Base-by-base conservation (phyloP, 2,888 invertebrate species). In the Yponomeuta malinellus region DNA sequence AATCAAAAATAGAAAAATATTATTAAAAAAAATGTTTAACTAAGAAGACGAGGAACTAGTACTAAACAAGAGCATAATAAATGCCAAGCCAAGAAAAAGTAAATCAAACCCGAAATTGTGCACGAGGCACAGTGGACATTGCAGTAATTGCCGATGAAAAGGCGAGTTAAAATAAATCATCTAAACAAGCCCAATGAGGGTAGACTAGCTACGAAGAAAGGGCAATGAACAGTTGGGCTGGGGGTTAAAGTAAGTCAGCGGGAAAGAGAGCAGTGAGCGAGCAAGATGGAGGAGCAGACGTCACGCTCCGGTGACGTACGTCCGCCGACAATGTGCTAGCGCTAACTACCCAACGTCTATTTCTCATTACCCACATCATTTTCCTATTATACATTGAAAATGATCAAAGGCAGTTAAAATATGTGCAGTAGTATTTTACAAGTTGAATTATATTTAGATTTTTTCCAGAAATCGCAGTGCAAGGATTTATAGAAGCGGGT, bases 291-390 rank as follows among this genome's bases (percentile, higher is more conserved):
- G 72, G 75, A 73, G 77, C 81, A 59, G 82, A 86, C 88, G 89
- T 88, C 87, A 88, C 78, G 88, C 83, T 84, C 85, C 79, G 85
- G 81, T 87, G 89, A 86, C 84, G 86, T 86, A 81, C 80, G 82
- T 81, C 82, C 83, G 33, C 29, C 69, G 63, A 48, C 70, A 70
- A 70, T 70, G 70, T 70, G 71, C 63, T 48, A 48, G 68, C 68
- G 67, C 65, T 65, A n/a, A 67, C 37, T 67, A 67, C 33, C 67
- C 43, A 33, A 43, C 33, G 15, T 48, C 69, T 69, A 23, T 15
- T 48, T 12, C 52, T 69, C 48, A 69, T 48, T 69, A 48, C 23
- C 52, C 33, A 68, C 12, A 65, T 65, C 65, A 31, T 65, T 31
- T 29, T 31, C 12, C 12, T 29, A 65, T 10, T 29, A 65, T 2